These are phyloP conservation scores for Sitophilus oryzae DNA, from an alignment of 1,140 invertebrate species.

Conservation along the genomic window DNA sequence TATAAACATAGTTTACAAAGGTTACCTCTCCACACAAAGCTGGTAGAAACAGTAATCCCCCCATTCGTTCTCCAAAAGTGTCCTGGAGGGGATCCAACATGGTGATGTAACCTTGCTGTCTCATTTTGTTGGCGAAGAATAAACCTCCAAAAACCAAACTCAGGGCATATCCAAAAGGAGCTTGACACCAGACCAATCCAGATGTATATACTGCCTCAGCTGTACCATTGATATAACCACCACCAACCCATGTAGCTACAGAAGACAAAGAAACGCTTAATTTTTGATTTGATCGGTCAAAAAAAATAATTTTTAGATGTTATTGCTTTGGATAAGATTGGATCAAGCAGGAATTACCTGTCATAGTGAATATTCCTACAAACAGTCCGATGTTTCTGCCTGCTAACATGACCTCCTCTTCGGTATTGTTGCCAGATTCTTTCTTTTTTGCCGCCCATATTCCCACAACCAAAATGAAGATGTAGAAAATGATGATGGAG, in stretches of 20 bases:
- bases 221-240: slow-evolving; percentile 98
- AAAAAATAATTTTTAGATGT: not conserved
- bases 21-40: slow-evolving; percentile 86
- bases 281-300: no score
- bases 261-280: not conserved
- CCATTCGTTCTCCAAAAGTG: slow-evolving; percentile 93
- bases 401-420: slow-evolving; percentile 96
- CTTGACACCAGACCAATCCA: slow-evolving; percentile 93
- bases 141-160: slow-evolving; percentile 92
- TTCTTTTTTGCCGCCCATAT: slow-evolving; percentile 94
- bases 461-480: slow-evolving; percentile 85
- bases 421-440: slow-evolving; percentile 73
- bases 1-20: no score
- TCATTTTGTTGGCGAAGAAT: slow-evolving; percentile 97
- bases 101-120: slow-evolving; percentile 94
- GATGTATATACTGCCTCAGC: slow-evolving; percentile 91
- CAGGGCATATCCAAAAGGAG: slow-evolving; percentile 93
- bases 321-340: not conserved
- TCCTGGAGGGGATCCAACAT: slow-evolving; percentile 98
- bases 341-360: slow-evolving; percentile 56
- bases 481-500: slow-evolving; percentile 90
- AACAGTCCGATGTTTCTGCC: slow-evolving; percentile 92
- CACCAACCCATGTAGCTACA: slow-evolving; percentile 95
- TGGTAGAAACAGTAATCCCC: slow-evolving; percentile 91
- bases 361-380: slow-evolving; percentile 98